These are phyloP conservation scores for Flexamia atlantica DNA, from an alignment of 2,888 invertebrate genomes.

Conservation along the genomic window DNA sequence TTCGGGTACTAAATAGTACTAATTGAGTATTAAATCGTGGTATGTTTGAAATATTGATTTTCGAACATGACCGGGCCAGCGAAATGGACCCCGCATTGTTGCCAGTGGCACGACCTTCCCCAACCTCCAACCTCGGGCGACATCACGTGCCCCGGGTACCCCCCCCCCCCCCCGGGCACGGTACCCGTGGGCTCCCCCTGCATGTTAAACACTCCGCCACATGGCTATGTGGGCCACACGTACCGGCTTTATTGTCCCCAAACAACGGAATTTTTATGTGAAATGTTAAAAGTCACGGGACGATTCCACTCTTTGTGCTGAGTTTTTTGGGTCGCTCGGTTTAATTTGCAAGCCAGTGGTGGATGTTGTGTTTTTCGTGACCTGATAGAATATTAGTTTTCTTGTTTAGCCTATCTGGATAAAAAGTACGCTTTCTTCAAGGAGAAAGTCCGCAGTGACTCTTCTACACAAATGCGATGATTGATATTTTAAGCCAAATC, in stretches of 20 bases:
- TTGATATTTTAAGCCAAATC: no score
- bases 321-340: not conserved
- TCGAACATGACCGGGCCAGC: no score
- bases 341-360: not conserved
- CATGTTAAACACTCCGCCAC: conserved; percentile 17
- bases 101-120: conserved; percentile 9
- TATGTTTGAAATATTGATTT: no score
- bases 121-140: not conserved
- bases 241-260: conserved; percentile 28
- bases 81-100: no score
- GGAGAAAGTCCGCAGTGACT: no score
- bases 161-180: not conserved
- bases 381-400: no score
- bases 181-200: not conserved
- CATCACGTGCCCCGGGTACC: not conserved
- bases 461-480: no score
- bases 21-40: no score
- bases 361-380: not conserved
- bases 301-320: not conserved
- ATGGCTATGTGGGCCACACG: conserved; percentile 38
- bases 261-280: conserved; percentile 38
- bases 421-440: no score
- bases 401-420: no score
- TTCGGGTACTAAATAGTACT: no score
- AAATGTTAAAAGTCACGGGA: conserved; percentile 2